Base-by-base conservation (phyloP, 2,113 vertebrate genomes). In the Brevimyrus niger region DNA sequence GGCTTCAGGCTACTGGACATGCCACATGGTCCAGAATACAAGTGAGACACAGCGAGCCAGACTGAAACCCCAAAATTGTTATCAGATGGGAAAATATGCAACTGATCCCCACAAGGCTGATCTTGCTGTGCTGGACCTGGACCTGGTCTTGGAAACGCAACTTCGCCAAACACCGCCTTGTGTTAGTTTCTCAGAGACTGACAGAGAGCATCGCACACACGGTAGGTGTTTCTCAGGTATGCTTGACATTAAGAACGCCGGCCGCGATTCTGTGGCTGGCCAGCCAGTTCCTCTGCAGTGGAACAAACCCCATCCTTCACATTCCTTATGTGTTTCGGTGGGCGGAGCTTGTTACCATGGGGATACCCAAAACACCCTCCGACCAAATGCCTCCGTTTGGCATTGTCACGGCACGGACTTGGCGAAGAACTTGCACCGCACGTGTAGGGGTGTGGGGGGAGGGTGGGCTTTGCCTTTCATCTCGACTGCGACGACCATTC, bases 321-420 rank as follows among this genome's bases (percentile, higher is more conserved):
- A n/a, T 80, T 76, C 42, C 35, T 83, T 42, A 51, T 87, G 50
- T 48, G 13, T 82, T 19, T 38, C 50, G n/a, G 17, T 83, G 42
- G 46, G 47, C n/a, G 35, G 17, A 23, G 48, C 87, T 11, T 48
- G 23, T 83, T 53, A 55, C 73, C 50, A 55, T 38, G 7, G 69
- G 88, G 31, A 82, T 21, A 35, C 80, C 88, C 38, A 61, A 84
- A 83, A 83, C 80, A 89, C 80, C 5, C 50, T 31, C 50, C 27
- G 50, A 89, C 76, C 82, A n/a, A 84, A 82, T 44, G 44, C 9
- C 80, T 84, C 88, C 58, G 42, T 55, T 55, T 61, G 88, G 21
- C 80, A 61, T 27, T 38, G 38, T n/a, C 35, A 27, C 15, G n/a
- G 38, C 9, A 51, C 80, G 21, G 31, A 73, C 11, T 61, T 89